Evolutionary conservation across 2,113 vertebrate genomes (phyloP).

Genomic region (Astur gentilis): DNA sequence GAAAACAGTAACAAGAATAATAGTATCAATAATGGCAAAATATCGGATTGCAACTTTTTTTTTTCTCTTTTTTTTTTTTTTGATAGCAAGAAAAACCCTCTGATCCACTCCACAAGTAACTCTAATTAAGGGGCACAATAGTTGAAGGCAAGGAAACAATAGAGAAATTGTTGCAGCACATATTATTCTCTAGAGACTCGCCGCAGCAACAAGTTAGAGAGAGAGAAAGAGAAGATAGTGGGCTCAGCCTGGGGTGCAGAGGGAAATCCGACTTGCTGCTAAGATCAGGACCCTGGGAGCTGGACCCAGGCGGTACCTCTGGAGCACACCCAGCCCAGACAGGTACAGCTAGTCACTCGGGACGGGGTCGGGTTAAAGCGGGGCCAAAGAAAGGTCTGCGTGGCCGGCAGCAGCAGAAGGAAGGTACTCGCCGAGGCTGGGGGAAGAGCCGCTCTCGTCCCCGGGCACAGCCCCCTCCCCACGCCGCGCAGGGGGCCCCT

Average conservation of each 20-base stretch:
- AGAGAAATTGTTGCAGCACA: constrained; percentile 87
- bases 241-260: constrained; percentile 26
- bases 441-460: neutral
- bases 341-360: constrained; percentile 16
- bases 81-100: constrained; percentile 68
- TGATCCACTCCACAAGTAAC: constrained; percentile 80
- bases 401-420: neutral
- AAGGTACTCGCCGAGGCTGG: neutral
- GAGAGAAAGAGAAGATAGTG: constrained; percentile 50
- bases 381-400: neutral
- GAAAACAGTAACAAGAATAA: neutral
- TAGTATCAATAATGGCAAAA: neutral
- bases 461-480: constrained; percentile 19
- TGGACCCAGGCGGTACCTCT: neutral
- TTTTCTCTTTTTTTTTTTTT: constrained; percentile 16
- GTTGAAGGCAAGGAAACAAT: constrained; percentile 90
- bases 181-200: constrained; percentile 91
- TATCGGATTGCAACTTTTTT: constrained; percentile 21
- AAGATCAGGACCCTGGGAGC: constrained; percentile 31
- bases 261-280: constrained; percentile 43
- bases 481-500: neutral
- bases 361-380: neutral
- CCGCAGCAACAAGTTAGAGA: constrained; percentile 88
- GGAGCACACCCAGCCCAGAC: neutral
- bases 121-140: constrained; percentile 84